These are phyloP conservation scores for Machimus atricapillus DNA, from an alignment of 2,888 invertebrate genomes.

Conservation along the genomic window DNA sequence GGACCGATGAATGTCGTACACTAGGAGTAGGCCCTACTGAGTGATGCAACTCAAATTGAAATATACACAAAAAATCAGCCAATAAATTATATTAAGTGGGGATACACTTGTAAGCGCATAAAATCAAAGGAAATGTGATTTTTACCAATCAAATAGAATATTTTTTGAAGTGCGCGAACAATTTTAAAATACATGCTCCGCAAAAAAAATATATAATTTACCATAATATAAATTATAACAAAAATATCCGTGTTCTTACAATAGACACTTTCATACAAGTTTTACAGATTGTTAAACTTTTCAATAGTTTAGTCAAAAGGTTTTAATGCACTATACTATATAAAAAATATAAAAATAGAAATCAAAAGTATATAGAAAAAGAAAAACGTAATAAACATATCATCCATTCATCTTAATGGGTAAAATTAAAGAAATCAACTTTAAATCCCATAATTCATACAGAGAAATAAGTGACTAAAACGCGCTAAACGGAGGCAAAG, in stretches of 20 bases:
- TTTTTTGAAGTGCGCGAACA: not conserved
- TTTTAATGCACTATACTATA: not conserved
- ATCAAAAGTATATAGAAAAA: no score
- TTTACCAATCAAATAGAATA: not conserved
- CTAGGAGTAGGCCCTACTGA: not conserved
- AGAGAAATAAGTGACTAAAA: no score
- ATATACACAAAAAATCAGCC: not conserved
- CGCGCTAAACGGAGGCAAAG: no score
- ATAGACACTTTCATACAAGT: not conserved
- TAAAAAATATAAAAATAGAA: no score
- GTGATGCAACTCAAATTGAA: not conserved
- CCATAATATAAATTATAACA: not conserved
- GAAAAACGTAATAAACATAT: not conserved
- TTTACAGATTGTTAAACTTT: not conserved
- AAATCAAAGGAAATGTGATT: not conserved
- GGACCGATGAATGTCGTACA: not conserved
- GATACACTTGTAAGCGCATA: not conserved
- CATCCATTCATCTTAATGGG: no score
- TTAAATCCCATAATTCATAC: no score
- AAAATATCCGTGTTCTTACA: not conserved
- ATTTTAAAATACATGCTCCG: not conserved
- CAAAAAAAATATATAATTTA: not conserved
- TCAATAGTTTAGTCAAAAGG: not conserved
- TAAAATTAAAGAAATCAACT: no score
- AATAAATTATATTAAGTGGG: conserved; percentile 27